phyloP scores from a whole-genome alignment of 2,113 vertebrate species.

The Saccopteryx leptura region DNA sequence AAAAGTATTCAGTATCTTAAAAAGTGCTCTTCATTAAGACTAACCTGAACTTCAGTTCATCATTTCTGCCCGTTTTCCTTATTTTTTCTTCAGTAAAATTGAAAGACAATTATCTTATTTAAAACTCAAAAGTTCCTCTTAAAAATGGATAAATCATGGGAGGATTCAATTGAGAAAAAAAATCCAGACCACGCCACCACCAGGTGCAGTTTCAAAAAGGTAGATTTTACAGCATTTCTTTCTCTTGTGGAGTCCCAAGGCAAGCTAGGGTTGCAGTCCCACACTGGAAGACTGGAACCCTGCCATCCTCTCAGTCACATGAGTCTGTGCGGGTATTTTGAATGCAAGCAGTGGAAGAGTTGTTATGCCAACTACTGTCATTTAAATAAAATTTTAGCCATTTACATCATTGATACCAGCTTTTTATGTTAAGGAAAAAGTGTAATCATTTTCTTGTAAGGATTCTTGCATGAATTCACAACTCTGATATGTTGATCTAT shows the following conservation, averaged over 20 bases:
- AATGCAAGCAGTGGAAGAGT: constrained; percentile 42
- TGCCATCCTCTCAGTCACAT: not conserved
- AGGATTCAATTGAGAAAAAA: not conserved
- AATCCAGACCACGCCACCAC: not conserved
- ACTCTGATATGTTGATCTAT: not conserved
- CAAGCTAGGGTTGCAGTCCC: not conserved
- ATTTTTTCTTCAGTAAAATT: constrained; percentile 18
- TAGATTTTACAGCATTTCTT: not conserved
- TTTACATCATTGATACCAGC: constrained; percentile 54
- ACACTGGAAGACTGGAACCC: not conserved
- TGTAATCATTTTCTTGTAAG: constrained; percentile 62
- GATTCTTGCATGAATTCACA: constrained; percentile 35
- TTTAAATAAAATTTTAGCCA: constrained; percentile 69
- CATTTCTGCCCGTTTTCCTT: not conserved
- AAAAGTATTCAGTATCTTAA: not conserved
- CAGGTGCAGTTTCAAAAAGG: not conserved
- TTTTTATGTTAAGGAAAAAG: constrained; percentile 73
- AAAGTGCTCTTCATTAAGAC: not conserved
- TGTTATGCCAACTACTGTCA: constrained; percentile 69
- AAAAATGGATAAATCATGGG: not conserved
- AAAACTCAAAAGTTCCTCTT: not conserved
- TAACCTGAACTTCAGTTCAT: not conserved
- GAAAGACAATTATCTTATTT: not conserved
- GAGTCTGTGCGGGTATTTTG: constrained; percentile 54
- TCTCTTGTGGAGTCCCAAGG: not conserved